Evolutionary conservation across 2,113 vertebrate species (phyloP), one percentile per base, ranked within the genome.

Genomic region (Equus przewalskii): DNA sequence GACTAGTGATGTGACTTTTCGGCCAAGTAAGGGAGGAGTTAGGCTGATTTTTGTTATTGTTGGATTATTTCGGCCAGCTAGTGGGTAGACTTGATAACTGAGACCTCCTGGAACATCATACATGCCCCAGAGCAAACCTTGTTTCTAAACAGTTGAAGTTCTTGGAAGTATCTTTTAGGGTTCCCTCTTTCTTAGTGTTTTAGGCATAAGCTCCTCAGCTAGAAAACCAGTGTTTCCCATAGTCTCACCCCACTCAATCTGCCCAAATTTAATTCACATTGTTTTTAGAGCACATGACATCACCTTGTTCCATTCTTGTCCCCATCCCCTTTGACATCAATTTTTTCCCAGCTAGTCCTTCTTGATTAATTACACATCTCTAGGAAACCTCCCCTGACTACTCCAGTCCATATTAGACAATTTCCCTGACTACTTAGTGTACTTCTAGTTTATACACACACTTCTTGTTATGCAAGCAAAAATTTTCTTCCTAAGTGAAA

Each of bases 241-340:
- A 19, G 12, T 51, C 30, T 33, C 33, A 78, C 5, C 19, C n/a
- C 22, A 88, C 60, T 78, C 51, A 24, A 19, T 73, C 58, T 91
- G 49, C 24, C 94, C 78, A 76, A 76, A 70, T 73, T 85, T 67
- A 88, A 90, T 92, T 89, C 26, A 44, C 5, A 62, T 19, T 72
- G 65, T 72, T 89, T 46, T 90, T 89, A 90, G 49, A 92, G 54
- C 6, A n/a, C 5, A 58, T 30, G 70, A 46, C 51, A 62, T 82
- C 76, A 75, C 33, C 18, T 78, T 58, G 46, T 96, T 96, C 96
- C 33, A 75, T 49, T 90, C n/a, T 82, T 91, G 33, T 54, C 44
- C 8, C 67, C 30, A 46, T 3, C n/a, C 0, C 19, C 36, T n/a
- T 80, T 78, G 44, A 96, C 33, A 62, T 91, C 30, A 65, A 1